phyloP scores from a whole-genome alignment of 2,888 invertebrate genomes.

The Melanostoma mellinum region DNA sequence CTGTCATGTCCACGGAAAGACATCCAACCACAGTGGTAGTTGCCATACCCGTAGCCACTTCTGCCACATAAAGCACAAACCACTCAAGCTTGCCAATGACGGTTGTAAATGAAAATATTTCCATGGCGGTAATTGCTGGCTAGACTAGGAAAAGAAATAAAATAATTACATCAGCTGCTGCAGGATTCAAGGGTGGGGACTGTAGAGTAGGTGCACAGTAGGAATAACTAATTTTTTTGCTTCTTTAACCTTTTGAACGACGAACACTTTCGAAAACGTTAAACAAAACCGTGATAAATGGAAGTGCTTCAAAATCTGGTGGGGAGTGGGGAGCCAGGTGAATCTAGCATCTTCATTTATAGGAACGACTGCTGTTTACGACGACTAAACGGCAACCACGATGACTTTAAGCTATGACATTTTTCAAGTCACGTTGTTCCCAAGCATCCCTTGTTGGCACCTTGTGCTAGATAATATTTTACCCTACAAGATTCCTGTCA shows the following conservation, averaged over 20 bases:
- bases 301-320: background rate
- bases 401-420: conserved; percentile 32
- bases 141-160: conserved; percentile 53
- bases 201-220: background rate
- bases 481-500: too few relatives aligned
- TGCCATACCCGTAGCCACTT: conserved; percentile 10
- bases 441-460: background rate
- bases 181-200: conserved; percentile 14
- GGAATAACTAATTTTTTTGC: conserved; percentile 15
- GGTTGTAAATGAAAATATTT: conserved; percentile 66
- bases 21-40: conserved; percentile 40
- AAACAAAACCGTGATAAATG: background rate
- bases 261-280: background rate
- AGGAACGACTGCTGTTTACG: background rate
- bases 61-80: conserved; percentile 22
- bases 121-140: conserved; percentile 61
- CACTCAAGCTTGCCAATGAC: conserved; percentile 62
- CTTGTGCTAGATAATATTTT: conserved; percentile 1
- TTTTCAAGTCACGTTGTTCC: conserved; percentile 57
- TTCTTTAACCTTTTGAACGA: background rate
- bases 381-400: conserved; percentile 4
- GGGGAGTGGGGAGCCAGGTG: too few relatives aligned
- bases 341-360: too few relatives aligned
- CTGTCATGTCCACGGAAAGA: conserved; percentile 20
- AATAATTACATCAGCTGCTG: conserved; percentile 62